Percentiles rank a stretch among this genome's conserved stretches.
phyloP scores from a whole-genome alignment of 2,888 invertebrate species.

The Lepidonotus clava region DNA sequence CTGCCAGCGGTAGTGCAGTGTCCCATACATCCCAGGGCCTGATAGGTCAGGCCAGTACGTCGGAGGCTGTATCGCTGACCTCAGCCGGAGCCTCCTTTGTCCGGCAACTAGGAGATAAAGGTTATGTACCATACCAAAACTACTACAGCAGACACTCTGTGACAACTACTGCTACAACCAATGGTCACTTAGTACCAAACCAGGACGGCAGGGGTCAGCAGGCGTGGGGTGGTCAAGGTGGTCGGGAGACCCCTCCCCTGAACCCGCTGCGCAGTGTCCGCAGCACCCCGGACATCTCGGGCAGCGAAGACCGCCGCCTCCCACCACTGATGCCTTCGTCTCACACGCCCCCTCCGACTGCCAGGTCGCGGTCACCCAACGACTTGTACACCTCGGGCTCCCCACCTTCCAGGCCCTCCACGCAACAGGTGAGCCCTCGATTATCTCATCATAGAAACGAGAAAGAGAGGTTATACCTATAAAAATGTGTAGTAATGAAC shows the following conservation, averaged over 20 bases:
- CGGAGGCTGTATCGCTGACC: background rate
- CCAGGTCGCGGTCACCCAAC: slow-evolving; percentile 13
- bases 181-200: slow-evolving; percentile 12
- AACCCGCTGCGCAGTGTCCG: slow-evolving; percentile 52
- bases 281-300: slow-evolving; percentile 53
- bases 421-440: slow-evolving; percentile 42
- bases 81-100: background rate
- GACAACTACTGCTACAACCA: background rate
- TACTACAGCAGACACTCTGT: slow-evolving; percentile 35
- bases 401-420: slow-evolving; percentile 31
- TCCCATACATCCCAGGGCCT: background rate
- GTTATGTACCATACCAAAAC: slow-evolving; percentile 28
- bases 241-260: background rate
- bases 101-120: background rate
- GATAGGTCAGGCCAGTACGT: background rate
- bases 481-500: too few relatives aligned
- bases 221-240: background rate
- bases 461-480: too few relatives aligned
- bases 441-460: too few relatives aligned
- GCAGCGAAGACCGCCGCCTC: slow-evolving; percentile 1
- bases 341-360: slow-evolving; percentile 55
- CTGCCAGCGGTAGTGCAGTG: background rate
- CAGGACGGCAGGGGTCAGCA: background rate
- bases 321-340: slow-evolving; percentile 43
- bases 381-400: background rate